A percentile compares a stretch with the other conserved stretches of the same genome.
Evolutionary conservation across 1,140 invertebrate species (phyloP).

Genomic region (Yoshiicerus persimilis): DNA sequence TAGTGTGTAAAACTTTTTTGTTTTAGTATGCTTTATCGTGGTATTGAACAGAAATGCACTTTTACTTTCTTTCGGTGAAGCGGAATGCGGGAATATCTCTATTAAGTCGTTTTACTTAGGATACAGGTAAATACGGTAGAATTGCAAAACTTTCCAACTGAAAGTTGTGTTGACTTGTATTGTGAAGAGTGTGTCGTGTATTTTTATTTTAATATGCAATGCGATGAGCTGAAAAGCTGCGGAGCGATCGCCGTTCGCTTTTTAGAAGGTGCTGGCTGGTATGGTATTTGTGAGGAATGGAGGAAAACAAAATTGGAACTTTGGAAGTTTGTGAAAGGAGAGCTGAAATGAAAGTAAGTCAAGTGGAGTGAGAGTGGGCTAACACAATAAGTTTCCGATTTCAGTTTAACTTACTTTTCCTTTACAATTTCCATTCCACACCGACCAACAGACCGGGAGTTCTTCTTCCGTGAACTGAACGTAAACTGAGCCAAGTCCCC

Average conservation of each 20-base stretch:
- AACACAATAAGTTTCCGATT: background rate
- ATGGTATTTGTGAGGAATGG: too few relatives aligned
- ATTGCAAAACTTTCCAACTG: background rate
- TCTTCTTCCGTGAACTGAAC: background rate
- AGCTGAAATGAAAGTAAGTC: background rate
- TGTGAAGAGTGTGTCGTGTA: too few relatives aligned
- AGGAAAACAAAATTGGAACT: background rate
- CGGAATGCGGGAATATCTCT: background rate
- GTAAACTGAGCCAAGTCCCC: background rate
- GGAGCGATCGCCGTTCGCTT: background rate
- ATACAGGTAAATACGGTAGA: background rate
- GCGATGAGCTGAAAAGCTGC: background rate
- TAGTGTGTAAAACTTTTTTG: too few relatives aligned
- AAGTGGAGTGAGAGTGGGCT: background rate
- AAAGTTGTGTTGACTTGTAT: too few relatives aligned
- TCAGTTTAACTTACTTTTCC: background rate
- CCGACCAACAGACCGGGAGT: background rate
- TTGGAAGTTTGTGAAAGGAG: background rate
- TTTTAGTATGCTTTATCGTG: too few relatives aligned
- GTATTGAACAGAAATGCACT: background rate
- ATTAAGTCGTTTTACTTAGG: background rate
- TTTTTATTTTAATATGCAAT: background rate
- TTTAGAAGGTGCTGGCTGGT: too few relatives aligned
- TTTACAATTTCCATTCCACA: background rate
- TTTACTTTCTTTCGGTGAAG: background rate